phyloP scores from a whole-genome alignment of 2,113 vertebrate genomes.

The Sapayoa aenigma region DNA sequence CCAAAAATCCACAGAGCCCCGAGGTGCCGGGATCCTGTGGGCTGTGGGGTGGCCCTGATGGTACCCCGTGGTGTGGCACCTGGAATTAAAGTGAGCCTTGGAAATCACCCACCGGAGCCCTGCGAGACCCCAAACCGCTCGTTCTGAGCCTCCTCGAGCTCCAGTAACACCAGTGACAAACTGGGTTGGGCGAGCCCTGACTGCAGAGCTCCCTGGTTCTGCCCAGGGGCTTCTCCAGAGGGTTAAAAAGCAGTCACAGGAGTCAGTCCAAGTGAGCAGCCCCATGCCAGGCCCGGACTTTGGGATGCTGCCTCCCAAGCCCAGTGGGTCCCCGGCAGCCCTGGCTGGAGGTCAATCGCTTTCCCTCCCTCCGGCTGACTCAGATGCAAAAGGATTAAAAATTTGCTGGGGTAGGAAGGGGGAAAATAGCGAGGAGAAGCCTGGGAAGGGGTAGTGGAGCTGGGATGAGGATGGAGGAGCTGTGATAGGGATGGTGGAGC shows the following conservation, averaged over 20 bases:
- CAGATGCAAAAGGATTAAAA: not conserved
- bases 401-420: not conserved
- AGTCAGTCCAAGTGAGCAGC: accelerated
- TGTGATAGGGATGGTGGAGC: not conserved
- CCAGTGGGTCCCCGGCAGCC: accelerated
- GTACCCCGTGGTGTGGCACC: not conserved
- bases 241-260: not conserved
- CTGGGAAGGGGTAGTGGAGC: not conserved
- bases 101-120: accelerated
- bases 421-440: accelerated
- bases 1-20: accelerated
- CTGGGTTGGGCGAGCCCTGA: not conserved
- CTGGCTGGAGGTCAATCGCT: accelerated
- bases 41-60: accelerated
- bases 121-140: not conserved
- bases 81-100: accelerated
- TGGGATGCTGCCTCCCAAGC: accelerated
- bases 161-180: not conserved
- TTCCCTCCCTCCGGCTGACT: not conserved
- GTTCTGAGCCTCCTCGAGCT: accelerated
- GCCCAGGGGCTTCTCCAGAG: not conserved
- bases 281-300: not conserved
- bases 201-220: not conserved
- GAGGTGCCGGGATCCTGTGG: not conserved
- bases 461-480: not conserved